phyloP scores from a whole-genome alignment of 2,888 invertebrate genomes.

The Ectemnius continuus region DNA sequence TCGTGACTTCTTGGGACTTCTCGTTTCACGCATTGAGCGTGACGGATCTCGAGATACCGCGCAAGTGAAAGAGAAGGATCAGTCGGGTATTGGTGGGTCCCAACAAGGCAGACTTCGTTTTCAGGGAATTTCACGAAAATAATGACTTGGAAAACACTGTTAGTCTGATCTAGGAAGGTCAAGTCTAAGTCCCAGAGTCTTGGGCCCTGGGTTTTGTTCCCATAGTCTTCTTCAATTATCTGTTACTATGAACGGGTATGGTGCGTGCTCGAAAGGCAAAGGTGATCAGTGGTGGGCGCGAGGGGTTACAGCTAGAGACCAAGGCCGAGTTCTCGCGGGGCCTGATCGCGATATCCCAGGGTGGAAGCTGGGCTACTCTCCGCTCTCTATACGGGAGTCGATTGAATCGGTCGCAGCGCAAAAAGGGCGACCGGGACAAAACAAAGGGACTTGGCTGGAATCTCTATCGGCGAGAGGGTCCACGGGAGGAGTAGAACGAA shows the following conservation, averaged over 20 bases:
- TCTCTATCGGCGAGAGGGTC: slow-evolving; percentile 59
- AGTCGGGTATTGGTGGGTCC: neutral
- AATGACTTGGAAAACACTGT: too few species aligned
- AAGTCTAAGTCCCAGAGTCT: too few species aligned
- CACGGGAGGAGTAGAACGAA: slow-evolving; percentile 26
- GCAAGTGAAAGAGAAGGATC: neutral
- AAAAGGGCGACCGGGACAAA: slow-evolving; percentile 68
- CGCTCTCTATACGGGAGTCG: slow-evolving; percentile 59
- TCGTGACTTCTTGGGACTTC: neutral
- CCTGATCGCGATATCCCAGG: slow-evolving; percentile 41
- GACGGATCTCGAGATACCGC: too few species aligned
- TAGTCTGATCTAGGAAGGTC: too few species aligned
- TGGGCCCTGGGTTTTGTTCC: too few species aligned
- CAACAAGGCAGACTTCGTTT: too few species aligned
- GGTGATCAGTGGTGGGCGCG: too few species aligned
- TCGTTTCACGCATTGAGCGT: too few species aligned
- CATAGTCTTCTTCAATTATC: too few species aligned
- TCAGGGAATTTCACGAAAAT: too few species aligned
- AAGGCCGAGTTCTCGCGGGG: slow-evolving; percentile 58
- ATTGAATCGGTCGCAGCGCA: slow-evolving; percentile 63
- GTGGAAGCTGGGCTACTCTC: slow-evolving; percentile 21
- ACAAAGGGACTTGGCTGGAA: slow-evolving; percentile 66
- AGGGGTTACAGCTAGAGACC: slow-evolving; percentile 32
- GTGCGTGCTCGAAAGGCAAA: too few species aligned
- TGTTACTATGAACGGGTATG: too few species aligned